Conservation (phyloP, 2,113 vertebrate species). For the Oncorhynchus gorbuscha region DNA sequence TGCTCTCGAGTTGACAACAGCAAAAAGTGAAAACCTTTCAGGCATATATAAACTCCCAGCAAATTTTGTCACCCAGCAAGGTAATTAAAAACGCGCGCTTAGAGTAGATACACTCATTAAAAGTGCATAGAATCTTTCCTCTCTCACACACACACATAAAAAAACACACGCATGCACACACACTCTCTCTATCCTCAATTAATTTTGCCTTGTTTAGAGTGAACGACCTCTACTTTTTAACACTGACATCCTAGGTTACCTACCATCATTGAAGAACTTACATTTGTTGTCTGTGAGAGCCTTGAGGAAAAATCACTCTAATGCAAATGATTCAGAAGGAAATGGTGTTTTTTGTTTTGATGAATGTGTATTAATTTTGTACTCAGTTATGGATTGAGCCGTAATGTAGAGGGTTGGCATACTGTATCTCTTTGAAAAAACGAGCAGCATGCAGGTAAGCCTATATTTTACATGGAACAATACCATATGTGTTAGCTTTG, state of each 20-base stretch:
- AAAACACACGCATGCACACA: not conserved
- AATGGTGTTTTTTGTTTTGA: conserved; percentile 35
- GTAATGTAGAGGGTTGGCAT: not conserved
- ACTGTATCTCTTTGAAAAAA: not conserved
- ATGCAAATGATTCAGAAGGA: not conserved
- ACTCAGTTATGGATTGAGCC: conserved; percentile 27
- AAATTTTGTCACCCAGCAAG: conserved; percentile 80
- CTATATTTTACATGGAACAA: conserved; percentile 62
- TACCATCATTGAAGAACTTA: not conserved
- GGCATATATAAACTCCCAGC: conserved; percentile 98
- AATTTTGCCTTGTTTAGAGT: conserved; percentile 27
- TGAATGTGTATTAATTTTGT: conserved; percentile 1
- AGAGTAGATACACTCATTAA: conserved; percentile 69
- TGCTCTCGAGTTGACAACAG: conserved; percentile 99
- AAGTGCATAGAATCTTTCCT: conserved; percentile 69
- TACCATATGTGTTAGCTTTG: conserved; percentile 63
- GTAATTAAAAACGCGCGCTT: conserved; percentile 72
- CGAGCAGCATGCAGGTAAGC: not conserved
- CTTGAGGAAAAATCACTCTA: not conserved
- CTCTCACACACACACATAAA: conserved; percentile 3
- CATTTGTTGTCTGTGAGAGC: too few species aligned
- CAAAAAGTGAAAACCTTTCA: conserved; percentile 93
- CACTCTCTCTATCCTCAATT: not conserved
- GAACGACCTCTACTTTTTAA: not conserved
- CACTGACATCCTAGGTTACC: not conserved